A percentile compares a stretch with the other conserved stretches of the same genome.
Evolutionary conservation across 2,888 invertebrate genomes (phyloP).

Genomic region (Drosophila eohydei): DNA sequence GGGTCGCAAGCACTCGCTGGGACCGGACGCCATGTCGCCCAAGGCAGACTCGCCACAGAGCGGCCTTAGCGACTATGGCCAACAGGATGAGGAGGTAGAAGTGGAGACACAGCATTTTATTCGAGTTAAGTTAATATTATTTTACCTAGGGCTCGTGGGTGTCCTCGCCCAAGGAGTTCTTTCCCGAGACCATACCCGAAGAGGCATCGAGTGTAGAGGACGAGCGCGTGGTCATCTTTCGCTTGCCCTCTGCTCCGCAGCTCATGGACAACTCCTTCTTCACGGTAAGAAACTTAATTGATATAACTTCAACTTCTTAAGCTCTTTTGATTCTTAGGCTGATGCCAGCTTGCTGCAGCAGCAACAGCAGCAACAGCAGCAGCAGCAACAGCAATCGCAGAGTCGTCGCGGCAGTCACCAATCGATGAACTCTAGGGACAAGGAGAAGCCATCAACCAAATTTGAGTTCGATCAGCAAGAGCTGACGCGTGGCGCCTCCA

Average conservation of each 20-base stretch:
- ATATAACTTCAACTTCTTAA: not conserved
- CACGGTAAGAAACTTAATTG: constrained; percentile 86
- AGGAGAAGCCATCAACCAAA: constrained; percentile 82
- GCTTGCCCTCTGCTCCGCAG: constrained; percentile 91
- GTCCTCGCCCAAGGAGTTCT: constrained; percentile 94
- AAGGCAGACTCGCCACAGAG: constrained; percentile 84
- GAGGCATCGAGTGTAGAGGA: constrained; percentile 97
- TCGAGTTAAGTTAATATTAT: not conserved
- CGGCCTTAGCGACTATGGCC: constrained; percentile 80
- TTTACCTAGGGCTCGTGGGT: constrained; percentile 89
- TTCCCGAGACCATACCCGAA: constrained; percentile 96
- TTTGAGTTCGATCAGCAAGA: constrained; percentile 85
- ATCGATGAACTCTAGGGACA: constrained; percentile 82
- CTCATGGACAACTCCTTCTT: constrained; percentile 92
- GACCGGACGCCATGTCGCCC: constrained; percentile 82
- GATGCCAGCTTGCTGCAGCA: constrained; percentile 92
- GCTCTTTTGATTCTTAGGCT: constrained; percentile 85
- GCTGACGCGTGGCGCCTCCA: constrained; percentile 82
- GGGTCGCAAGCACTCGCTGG: constrained; percentile 87
- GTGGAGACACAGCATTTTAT: not conserved
- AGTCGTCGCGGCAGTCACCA: constrained; percentile 84
- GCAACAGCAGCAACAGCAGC: constrained; percentile 86
- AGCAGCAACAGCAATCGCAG: constrained; percentile 87
- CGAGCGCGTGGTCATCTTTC: constrained; percentile 95
- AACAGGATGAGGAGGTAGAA: constrained; percentile 84